phyloP scores from a whole-genome alignment of 2,113 vertebrate species.

The Centropus unirufus region DNA sequence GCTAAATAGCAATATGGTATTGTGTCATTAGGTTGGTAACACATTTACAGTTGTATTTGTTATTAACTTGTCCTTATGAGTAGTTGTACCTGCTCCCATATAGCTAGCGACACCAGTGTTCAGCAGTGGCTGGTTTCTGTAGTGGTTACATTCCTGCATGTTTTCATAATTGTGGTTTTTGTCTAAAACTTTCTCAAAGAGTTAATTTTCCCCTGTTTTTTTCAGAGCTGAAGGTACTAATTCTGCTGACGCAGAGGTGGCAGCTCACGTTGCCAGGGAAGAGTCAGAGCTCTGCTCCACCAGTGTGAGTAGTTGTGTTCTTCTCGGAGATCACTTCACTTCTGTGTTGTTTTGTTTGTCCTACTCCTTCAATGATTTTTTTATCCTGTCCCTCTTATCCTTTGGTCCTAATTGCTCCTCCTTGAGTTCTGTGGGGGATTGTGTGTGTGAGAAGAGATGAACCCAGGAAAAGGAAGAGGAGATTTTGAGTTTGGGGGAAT shows the following conservation, averaged over 20 bases:
- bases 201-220: neutral
- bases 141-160: neutral
- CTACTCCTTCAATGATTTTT: neutral
- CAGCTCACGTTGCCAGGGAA: neutral
- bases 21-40: neutral
- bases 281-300: neutral
- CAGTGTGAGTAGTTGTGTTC: neutral
- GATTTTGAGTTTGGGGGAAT: neutral
- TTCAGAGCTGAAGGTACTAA: slow-evolving; percentile 10
- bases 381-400: neutral
- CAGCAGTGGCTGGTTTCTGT: neutral
- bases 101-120: neutral
- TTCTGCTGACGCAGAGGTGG: neutral
- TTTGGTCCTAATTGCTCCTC: neutral
- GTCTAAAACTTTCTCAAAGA: neutral
- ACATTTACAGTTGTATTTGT: neutral
- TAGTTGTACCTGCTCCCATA: neutral
- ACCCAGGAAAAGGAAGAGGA: neutral
- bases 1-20: neutral
- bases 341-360: neutral
- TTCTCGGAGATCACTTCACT: neutral
- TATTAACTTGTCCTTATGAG: neutral
- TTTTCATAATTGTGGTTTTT: neutral
- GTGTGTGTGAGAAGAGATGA: neutral
- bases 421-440: neutral